Evolutionary conservation across 2,113 vertebrate species (phyloP), one percentile per base, ranked within the genome.

Genomic region (Turnix velox): DNA sequence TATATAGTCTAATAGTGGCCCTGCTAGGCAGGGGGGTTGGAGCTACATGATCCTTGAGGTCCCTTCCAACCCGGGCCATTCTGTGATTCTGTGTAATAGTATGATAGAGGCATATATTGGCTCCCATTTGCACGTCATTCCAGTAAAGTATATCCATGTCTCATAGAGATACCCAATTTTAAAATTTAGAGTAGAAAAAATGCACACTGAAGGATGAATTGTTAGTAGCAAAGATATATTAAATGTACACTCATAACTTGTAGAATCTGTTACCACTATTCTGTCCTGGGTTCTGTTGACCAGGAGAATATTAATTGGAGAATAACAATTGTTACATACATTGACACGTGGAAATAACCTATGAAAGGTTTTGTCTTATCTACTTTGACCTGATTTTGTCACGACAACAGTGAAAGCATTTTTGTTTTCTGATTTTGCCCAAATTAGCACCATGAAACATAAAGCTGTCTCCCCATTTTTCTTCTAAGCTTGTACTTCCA

Each of bases 361-460:
- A 16, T 19, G 19, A 87, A 84, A 42, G 4, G 35, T 87, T 95
- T 78, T 79, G 24, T 68, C 35, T 79, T 54, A 68, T n/a, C 40
- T 57, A 15, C 37, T 61, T 82, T 57, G 62, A 89, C 82, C 66
- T 76, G 57, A 45, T 88, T 88, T 89, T 79, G 30, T 78, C 61
- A 81, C 71, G 52, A 80, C 10, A 74, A 18, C 8, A 77, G 24
- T 1, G 1, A 35, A 85, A 11, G 17, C 5, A 19, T 52, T 82
- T 87, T 71, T 83, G 8, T 65, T 77, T 80, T 90, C 67, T 4
- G 10, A 57, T 82, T 87, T 84, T 87, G 57, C 37, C 33, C 52
- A 54, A 72, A 73, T 27, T 25, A 91, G 16, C 15, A 89, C 45
- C 19, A 46, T 37, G 39, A 95, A 82, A 52, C 43, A 57, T 49